Evolutionary conservation across 92 coral and sea anemone genomes (phyloP).

Genomic region (Phenganax subtilis): DNA sequence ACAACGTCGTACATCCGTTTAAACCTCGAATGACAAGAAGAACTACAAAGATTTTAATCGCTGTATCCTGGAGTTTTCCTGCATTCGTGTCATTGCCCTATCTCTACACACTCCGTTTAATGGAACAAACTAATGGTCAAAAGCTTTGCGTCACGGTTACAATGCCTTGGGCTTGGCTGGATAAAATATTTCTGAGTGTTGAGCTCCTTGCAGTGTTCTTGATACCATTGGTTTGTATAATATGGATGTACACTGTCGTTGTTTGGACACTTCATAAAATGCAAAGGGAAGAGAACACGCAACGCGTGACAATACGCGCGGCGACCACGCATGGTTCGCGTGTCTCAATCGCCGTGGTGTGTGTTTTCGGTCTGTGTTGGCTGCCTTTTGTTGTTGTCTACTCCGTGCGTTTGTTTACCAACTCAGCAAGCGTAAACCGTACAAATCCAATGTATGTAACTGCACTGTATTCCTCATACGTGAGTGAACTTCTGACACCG

Average conservation of each 20-base stretch:
- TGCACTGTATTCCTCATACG: slow-evolving; percentile 22
- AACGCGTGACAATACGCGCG: background rate
- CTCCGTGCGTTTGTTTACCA: background rate
- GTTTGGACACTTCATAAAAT: background rate
- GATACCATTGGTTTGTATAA: background rate
- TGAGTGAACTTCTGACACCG: slow-evolving; percentile 25
- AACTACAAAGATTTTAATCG: slow-evolving; percentile 5
- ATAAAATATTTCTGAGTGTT: slow-evolving; percentile 7
- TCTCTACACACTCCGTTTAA: background rate
- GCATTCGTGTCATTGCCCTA: slow-evolving; percentile 21
- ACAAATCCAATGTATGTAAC: slow-evolving; percentile 2
- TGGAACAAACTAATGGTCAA: background rate
- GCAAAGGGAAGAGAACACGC: background rate
- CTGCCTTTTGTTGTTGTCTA: slow-evolving; percentile 9
- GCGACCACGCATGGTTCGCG: slow-evolving; percentile 28
- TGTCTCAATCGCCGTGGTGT: slow-evolving; percentile 18
- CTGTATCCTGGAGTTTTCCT: slow-evolving; percentile 29
- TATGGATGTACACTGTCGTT: background rate
- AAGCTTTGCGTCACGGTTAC: background rate
- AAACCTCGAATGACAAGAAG: slow-evolving; percentile 26
- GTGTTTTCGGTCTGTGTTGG: slow-evolving; percentile 26
- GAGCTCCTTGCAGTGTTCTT: slow-evolving; percentile 19
- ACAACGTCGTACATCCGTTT: slow-evolving; percentile 26
- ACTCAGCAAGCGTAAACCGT: slow-evolving; percentile 9
- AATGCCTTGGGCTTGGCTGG: slow-evolving; percentile 21